Percentiles rank a stretch among this genome's conserved stretches.
Conservation (phyloP, 2,113 vertebrate species). For the Marcusenius ussheri region DNA sequence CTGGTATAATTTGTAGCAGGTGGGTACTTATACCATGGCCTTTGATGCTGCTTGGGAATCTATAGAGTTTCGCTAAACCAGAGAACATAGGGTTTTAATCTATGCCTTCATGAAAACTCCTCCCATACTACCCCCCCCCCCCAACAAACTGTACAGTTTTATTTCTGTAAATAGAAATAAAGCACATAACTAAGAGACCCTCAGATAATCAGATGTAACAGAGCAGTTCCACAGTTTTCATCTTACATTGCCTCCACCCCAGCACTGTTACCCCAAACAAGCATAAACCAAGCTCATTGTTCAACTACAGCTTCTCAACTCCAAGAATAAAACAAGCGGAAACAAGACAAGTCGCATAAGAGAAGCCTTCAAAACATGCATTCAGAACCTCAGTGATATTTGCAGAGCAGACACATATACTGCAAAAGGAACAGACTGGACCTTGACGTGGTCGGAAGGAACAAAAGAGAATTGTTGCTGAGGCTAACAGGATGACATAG, state of each 20-base stretch:
- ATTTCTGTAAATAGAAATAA: not conserved
- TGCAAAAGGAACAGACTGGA: not conserved
- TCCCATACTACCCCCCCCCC: slow-evolving; percentile 26
- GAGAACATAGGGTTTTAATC: slow-evolving; percentile 19
- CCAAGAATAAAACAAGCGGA: not conserved
- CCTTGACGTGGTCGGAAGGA: not conserved
- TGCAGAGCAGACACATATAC: not conserved
- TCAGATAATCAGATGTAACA: not conserved
- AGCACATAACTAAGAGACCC: not conserved
- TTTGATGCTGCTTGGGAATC: slow-evolving; percentile 41
- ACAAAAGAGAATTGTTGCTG: not conserved
- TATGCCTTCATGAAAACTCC: slow-evolving; percentile 11
- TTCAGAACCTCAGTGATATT: not conserved
- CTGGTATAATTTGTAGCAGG: slow-evolving; percentile 58
- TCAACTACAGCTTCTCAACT: not conserved
- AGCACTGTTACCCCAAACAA: not conserved
- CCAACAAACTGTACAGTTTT: not conserved
- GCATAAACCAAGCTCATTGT: not conserved
- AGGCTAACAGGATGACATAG: not conserved
- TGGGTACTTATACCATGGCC: slow-evolving; percentile 40
- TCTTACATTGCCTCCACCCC: not conserved
- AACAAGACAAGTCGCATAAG: not conserved
- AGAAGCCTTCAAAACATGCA: not conserved
- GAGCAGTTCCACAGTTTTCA: not conserved
- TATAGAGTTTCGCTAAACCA: slow-evolving; percentile 16